A percentile compares a stretch with the other conserved stretches of the same genome.
Evolutionary conservation across 92 coral and sea anemone genomes (phyloP).

Genomic region (Siderastrea radians): DNA sequence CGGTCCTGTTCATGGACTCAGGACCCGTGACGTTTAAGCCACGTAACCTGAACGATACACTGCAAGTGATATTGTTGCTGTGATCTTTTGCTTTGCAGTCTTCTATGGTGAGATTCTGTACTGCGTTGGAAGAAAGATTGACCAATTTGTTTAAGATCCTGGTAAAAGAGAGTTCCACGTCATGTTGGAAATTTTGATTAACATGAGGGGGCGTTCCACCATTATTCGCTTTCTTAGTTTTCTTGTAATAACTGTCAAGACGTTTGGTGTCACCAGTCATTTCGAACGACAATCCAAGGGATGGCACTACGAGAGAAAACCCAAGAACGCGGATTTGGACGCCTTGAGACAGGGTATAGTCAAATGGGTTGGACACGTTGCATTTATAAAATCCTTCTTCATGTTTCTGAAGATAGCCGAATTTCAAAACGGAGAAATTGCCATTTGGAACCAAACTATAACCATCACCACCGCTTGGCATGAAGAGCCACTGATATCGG

Average conservation of each 20-base stretch:
- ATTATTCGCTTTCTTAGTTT: background rate
- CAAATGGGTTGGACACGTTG: slow-evolving; percentile 74
- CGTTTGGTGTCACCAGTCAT: slow-evolving; percentile 6
- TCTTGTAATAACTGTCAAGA: background rate
- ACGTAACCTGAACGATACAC: slow-evolving; percentile 48
- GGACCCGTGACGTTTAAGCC: slow-evolving; percentile 60
- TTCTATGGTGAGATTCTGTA: slow-evolving; percentile 17
- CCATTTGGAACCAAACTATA: slow-evolving; percentile 40
- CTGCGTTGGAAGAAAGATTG: slow-evolving; percentile 55
- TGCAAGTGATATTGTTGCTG: slow-evolving; percentile 40
- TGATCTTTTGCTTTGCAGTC: slow-evolving; percentile 15
- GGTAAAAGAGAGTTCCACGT: background rate
- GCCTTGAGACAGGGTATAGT: slow-evolving; percentile 59
- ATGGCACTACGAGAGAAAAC: slow-evolving; percentile 67
- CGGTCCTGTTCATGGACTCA: slow-evolving; percentile 30
- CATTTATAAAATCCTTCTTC: slow-evolving; percentile 80
- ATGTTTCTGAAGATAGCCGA: slow-evolving; percentile 20
- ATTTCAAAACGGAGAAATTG: slow-evolving; percentile 59
- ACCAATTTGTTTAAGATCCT: slow-evolving; percentile 16
- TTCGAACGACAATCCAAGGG: slow-evolving; percentile 26
- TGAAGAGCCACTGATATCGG: slow-evolving; percentile 82
- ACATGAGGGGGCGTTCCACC: background rate
- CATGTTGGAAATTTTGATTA: background rate
- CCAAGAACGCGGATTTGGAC: slow-evolving; percentile 65
- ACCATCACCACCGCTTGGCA: slow-evolving; percentile 20